Evolutionary conservation across 1,140 invertebrate genomes (phyloP).

Genomic region (Trachelipus rathkii): DNA sequence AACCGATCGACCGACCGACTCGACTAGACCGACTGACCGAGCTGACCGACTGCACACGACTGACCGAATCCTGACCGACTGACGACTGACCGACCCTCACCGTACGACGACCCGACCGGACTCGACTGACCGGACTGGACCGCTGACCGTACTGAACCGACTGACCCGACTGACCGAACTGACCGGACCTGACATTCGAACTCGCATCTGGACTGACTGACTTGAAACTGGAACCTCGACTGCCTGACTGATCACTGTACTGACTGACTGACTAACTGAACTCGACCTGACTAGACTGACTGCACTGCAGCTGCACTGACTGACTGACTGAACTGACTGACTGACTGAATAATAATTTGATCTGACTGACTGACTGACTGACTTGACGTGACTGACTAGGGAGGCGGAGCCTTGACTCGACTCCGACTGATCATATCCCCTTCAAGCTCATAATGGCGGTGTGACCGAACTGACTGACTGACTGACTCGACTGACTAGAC

Average conservation of each 20-base stretch:
- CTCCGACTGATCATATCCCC: neutral
- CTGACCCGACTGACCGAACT: neutral
- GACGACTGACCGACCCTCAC: neutral
- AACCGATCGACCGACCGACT: constrained; percentile 28
- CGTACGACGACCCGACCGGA: too few species aligned
- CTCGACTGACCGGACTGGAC: neutral
- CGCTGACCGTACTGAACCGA: neutral
- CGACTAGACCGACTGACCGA: constrained; percentile 36
- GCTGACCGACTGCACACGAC: constrained; percentile 35
- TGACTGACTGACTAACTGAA: constrained; percentile 26
- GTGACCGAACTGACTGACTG: too few species aligned
- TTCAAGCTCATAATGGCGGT: too few species aligned
- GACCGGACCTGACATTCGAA: too few species aligned
- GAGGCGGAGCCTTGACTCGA: too few species aligned
- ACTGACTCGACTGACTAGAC: neutral
- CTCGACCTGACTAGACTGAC: neutral
- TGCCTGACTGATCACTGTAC: constrained; percentile 23
- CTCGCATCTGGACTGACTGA: too few species aligned
- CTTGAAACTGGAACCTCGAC: too few species aligned
- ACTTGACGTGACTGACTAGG: neutral
- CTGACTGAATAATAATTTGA: neutral
- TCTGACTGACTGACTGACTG: constrained; percentile 9
- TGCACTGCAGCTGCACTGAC: too few species aligned
- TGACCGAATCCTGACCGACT: constrained; percentile 35
- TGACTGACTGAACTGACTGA: constrained; percentile 2